Percentiles rank a stretch among this genome's conserved stretches.
These are phyloP conservation scores for Gnathonemus echidnorhynchus DNA, from an alignment of 2,113 vertebrate genomes.

Conservation along the genomic window DNA sequence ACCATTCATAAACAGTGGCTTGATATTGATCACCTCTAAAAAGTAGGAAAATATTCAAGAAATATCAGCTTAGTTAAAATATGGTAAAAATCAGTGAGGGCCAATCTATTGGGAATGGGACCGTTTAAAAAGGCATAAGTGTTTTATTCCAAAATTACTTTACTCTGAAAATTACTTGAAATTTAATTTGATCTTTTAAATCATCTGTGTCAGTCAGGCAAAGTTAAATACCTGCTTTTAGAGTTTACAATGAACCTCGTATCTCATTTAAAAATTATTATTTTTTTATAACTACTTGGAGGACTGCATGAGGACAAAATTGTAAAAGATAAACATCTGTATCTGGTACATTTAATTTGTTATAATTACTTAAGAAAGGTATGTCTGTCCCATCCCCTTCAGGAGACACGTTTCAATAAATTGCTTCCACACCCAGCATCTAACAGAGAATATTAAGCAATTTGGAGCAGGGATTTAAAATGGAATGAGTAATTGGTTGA, in stretches of 20 bases:
- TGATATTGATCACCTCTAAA: not conserved
- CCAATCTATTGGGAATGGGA: not conserved
- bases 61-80: not conserved
- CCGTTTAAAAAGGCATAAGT: not conserved
- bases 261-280: not conserved
- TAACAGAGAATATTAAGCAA: slow-evolving; percentile 18
- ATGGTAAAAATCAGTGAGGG: not conserved
- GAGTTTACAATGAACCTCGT: not conserved
- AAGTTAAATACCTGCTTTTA: not conserved
- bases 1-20: not conserved
- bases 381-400: not conserved
- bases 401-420: slow-evolving; percentile 5
- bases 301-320: not conserved
- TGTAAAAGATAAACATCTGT: slow-evolving; percentile 6
- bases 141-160: not conserved
- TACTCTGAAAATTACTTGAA: not conserved
- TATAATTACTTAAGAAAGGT: slow-evolving; percentile 13
- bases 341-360: slow-evolving; percentile 1
- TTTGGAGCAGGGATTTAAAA: slow-evolving; percentile 12
- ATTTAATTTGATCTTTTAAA: not conserved
- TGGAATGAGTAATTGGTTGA: slow-evolving; percentile 6
- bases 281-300: not conserved
- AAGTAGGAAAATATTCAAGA: not conserved
- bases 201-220: not conserved
- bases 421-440: not conserved